These are phyloP conservation scores for Nyleta sp. DNA, from an alignment of 2,888 invertebrate species.

Conservation along the genomic window DNA sequence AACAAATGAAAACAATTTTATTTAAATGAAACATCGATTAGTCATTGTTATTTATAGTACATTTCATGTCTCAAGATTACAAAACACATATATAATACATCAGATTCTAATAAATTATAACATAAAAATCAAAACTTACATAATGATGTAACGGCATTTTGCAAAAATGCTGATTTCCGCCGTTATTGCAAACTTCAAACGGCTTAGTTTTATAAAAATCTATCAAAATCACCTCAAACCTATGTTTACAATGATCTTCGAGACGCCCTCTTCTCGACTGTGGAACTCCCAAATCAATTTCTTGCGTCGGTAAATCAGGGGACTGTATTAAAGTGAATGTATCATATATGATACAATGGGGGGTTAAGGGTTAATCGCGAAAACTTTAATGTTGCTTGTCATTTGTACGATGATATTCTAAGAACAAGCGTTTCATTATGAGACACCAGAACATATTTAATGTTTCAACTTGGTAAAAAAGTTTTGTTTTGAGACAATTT, in stretches of 20 bases:
- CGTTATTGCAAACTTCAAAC: neutral
- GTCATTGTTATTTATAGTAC: neutral
- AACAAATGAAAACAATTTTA: slow-evolving; percentile 2
- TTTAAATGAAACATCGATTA: neutral
- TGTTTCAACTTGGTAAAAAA: no score
- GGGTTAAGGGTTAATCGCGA: no score
- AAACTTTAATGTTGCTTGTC: no score
- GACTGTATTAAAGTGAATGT: slow-evolving; percentile 3
- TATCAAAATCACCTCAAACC: neutral
- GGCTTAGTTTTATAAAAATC: neutral
- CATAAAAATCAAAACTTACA: slow-evolving; percentile 1
- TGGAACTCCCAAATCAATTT: neutral
- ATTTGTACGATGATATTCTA: no score
- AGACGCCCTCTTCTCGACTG: slow-evolving; percentile 3
- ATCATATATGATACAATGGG: slow-evolving; percentile 12
- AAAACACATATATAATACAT: neutral
- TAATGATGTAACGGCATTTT: slow-evolving; percentile 2
- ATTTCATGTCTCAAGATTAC: neutral
- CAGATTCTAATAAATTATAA: neutral
- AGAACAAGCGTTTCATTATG: no score
- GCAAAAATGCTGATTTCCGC: slow-evolving; percentile 1
- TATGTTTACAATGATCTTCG: neutral
- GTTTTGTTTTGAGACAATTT: neutral
- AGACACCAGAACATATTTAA: no score
- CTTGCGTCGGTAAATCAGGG: slow-evolving; percentile 4